A percentile compares a stretch with the other conserved stretches of the same genome.
Evolutionary conservation across 2,797 vertebrate species (phyloP).

Genomic region (Adrianichthys oophorus): DNA sequence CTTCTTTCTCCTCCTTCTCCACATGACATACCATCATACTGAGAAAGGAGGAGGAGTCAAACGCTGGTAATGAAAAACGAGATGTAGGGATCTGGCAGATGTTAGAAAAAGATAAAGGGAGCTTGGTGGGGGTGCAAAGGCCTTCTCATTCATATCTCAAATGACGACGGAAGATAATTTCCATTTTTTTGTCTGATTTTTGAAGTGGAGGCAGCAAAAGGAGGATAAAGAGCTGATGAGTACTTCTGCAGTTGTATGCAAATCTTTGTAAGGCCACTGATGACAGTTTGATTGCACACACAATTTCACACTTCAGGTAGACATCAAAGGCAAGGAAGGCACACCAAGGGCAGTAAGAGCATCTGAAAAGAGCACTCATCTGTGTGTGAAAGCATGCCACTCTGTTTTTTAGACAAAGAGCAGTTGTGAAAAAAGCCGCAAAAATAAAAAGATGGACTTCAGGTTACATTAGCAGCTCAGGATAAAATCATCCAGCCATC

Average conservation of each 20-base stretch:
- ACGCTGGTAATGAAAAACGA: not conserved
- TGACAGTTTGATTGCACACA: conserved; percentile 53
- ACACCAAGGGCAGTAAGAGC: conserved; percentile 15
- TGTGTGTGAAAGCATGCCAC: conserved; percentile 1
- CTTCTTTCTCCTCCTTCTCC: conserved; percentile 24
- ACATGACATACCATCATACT: conserved; percentile 34
- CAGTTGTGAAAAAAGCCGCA: not conserved
- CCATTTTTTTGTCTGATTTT: conserved; percentile 37
- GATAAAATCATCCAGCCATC: too few relatives aligned
- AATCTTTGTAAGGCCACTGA: conserved; percentile 38
- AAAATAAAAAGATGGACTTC: not conserved
- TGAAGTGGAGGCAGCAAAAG: conserved; percentile 39
- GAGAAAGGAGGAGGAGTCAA: conserved; percentile 5
- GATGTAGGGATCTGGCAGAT: conserved; percentile 10
- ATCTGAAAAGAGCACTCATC: conserved; percentile 11
- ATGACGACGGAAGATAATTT: conserved; percentile 20
- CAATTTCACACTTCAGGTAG: conserved; percentile 32
- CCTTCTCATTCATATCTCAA: conserved; percentile 14
- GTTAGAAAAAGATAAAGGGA: conserved; percentile 14
- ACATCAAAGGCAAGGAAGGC: conserved; percentile 27
- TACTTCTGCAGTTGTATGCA: conserved; percentile 47
- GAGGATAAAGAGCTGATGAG: conserved; percentile 41
- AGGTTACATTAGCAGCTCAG: not conserved
- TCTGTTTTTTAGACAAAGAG: too few relatives aligned
- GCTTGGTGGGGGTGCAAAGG: conserved; percentile 6